A percentile compares a stretch with the other conserved stretches of the same genome.
Evolutionary conservation across 2,113 vertebrate species (phyloP).

Genomic region (Tyto alba): DNA sequence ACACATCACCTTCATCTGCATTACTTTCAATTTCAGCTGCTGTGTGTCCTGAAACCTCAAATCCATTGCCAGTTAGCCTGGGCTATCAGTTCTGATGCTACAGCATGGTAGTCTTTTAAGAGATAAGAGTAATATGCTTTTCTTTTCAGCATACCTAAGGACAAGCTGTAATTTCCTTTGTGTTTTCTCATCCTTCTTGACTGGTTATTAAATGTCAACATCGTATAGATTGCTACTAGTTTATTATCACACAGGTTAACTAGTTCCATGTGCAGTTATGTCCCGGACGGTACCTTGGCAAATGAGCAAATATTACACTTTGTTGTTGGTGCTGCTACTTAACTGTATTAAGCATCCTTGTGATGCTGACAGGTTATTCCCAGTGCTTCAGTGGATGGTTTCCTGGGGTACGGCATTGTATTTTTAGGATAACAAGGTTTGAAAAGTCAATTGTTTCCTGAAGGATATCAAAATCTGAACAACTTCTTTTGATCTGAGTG

Average conservation of each 20-base stretch:
- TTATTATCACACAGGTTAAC: background rate
- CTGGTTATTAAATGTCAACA: conserved; percentile 6
- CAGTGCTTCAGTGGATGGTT: background rate
- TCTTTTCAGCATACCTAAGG: background rate
- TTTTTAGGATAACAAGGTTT: background rate
- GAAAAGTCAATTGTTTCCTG: background rate
- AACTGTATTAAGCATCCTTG: background rate
- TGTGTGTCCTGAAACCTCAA: background rate
- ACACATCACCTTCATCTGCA: background rate
- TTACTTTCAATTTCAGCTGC: conserved; percentile 24
- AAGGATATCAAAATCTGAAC: background rate
- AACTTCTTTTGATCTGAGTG: background rate
- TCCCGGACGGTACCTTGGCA: background rate
- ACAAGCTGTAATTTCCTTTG: background rate
- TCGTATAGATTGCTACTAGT: background rate
- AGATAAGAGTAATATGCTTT: background rate
- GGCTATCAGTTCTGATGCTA: background rate
- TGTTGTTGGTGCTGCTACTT: background rate
- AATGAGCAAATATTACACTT: background rate
- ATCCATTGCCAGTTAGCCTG: background rate
- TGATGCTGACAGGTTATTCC: background rate
- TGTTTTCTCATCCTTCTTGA: background rate
- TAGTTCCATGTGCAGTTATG: background rate
- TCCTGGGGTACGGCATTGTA: background rate
- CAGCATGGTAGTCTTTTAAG: background rate